Evolutionary conservation across 1,140 invertebrate species (phyloP).

Genomic region (Tetragnatha versicolor): DNA sequence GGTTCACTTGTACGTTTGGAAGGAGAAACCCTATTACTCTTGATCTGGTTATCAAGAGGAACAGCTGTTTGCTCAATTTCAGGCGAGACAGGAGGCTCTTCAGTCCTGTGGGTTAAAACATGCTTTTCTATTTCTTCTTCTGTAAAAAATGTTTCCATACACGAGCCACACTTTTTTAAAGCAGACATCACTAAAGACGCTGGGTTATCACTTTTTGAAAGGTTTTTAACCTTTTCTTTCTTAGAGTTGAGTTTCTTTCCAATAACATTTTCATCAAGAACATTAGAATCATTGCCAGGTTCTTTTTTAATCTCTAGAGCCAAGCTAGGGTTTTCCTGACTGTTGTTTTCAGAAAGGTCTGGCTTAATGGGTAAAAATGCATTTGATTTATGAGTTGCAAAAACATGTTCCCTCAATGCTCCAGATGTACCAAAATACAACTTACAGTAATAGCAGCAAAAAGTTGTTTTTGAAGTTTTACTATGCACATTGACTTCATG

Average conservation of each 20-base stretch:
- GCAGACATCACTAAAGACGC: neutral
- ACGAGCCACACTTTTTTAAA: conserved; percentile 33
- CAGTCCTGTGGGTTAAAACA: neutral
- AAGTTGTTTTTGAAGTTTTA: conserved; percentile 26
- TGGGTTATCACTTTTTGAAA: neutral
- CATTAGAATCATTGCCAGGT: neutral
- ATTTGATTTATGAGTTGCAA: conserved; percentile 33
- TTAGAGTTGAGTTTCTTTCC: neutral
- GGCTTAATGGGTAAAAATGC: conserved; percentile 28
- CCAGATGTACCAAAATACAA: conserved; percentile 9
- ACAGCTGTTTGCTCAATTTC: too few species aligned
- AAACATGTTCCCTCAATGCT: conserved; percentile 38
- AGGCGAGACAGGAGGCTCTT: neutral
- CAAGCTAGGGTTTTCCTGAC: neutral
- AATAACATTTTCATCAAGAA: neutral
- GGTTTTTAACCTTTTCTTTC: too few species aligned
- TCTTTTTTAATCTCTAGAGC: neutral
- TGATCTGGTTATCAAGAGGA: too few species aligned
- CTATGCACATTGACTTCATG: conserved; percentile 47
- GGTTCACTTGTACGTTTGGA: too few species aligned
- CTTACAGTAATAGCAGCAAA: conserved; percentile 54
- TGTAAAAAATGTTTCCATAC: conserved; percentile 15
- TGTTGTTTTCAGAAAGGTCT: neutral
- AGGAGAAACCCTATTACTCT: too few species aligned
- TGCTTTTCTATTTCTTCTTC: conserved; percentile 28